These are phyloP conservation scores for Dendrolimus punctatus DNA, from an alignment of 1,140 invertebrate genomes.

Conservation along the genomic window DNA sequence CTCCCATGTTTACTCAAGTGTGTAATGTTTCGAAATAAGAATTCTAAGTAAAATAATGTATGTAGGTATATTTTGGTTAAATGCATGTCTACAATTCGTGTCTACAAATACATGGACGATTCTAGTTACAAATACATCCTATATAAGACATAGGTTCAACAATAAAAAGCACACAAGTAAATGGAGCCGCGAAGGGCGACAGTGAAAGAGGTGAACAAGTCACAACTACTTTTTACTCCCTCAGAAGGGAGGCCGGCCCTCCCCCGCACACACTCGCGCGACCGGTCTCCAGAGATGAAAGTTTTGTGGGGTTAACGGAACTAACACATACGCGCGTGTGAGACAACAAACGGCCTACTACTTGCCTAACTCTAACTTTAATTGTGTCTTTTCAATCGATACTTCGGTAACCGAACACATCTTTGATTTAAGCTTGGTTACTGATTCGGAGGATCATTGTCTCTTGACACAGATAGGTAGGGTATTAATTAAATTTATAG, in stretches of 20 bases:
- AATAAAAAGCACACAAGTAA: slow-evolving; percentile 19
- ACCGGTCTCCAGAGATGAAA: slow-evolving; percentile 67
- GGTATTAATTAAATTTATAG: no score
- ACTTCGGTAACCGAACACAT: slow-evolving; percentile 22
- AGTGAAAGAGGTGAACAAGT: slow-evolving; percentile 70
- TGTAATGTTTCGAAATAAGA: no score
- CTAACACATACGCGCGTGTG: slow-evolving; percentile 52
- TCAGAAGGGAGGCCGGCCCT: slow-evolving; percentile 45
- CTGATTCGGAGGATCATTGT: slow-evolving; percentile 8
- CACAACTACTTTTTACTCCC: slow-evolving; percentile 67
- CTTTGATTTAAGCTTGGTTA: slow-evolving; percentile 19
- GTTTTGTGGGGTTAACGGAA: slow-evolving; percentile 66
- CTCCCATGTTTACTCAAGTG: no score
- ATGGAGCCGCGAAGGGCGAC: slow-evolving; percentile 44
- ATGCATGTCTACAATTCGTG: no score
- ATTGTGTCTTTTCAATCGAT: slow-evolving; percentile 71
- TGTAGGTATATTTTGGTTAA: no score
- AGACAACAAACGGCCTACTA: slow-evolving; percentile 57
- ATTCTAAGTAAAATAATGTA: no score
- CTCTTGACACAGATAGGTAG: slow-evolving; percentile 6
- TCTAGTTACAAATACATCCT: neutral
- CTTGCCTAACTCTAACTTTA: slow-evolving; percentile 69
- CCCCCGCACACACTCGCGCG: slow-evolving; percentile 29
- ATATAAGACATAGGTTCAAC: slow-evolving; percentile 6
- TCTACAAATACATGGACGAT: no score